These are phyloP conservation scores for Pocillopora verrucosa DNA, from an alignment of 64 coral and sea anemone species.

Conservation along the genomic window DNA sequence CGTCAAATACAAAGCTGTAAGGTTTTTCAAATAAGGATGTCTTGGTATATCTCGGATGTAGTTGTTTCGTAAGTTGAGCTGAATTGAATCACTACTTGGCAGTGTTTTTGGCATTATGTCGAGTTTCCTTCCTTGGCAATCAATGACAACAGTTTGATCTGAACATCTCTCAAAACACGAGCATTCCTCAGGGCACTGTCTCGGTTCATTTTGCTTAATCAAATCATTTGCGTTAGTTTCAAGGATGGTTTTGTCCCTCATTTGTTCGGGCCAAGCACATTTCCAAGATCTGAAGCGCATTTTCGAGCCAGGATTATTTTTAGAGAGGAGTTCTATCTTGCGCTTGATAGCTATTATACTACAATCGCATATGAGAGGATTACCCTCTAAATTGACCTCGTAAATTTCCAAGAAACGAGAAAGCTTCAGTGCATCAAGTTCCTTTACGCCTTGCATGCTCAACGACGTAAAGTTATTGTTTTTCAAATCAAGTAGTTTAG, in stretches of 20 bases:
- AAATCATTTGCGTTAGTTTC: constrained; percentile 12
- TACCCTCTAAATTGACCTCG: constrained; percentile 47
- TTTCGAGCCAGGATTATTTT: not conserved
- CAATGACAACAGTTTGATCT: constrained; percentile 34
- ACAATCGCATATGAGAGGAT: constrained; percentile 56
- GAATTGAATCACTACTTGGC: constrained; percentile 5
- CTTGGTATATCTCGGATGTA: constrained; percentile 27
- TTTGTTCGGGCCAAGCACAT: constrained; percentile 35
- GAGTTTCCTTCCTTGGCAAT: constrained; percentile 42
- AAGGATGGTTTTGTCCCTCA: constrained; percentile 31
- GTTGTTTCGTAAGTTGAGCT: constrained; percentile 56
- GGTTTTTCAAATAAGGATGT: constrained; percentile 37
- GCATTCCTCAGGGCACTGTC: constrained; percentile 49
- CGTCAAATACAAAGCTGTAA: constrained; percentile 42
- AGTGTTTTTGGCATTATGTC: constrained; percentile 32
- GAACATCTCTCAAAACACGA: constrained; percentile 21
- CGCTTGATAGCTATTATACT: not conserved
- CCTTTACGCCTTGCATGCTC: constrained; percentile 7
- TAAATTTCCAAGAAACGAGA: constrained; percentile 44
- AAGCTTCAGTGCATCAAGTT: not conserved
- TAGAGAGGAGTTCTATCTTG: not conserved
- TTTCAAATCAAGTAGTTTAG: constrained; percentile 40
- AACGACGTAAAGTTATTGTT: constrained; percentile 38
- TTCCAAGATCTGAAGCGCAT: constrained; percentile 59
- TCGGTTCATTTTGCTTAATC: constrained; percentile 7